Base-by-base conservation (phyloP, 2,113 vertebrate species). In the Austrofundulus limnaeus region DNA sequence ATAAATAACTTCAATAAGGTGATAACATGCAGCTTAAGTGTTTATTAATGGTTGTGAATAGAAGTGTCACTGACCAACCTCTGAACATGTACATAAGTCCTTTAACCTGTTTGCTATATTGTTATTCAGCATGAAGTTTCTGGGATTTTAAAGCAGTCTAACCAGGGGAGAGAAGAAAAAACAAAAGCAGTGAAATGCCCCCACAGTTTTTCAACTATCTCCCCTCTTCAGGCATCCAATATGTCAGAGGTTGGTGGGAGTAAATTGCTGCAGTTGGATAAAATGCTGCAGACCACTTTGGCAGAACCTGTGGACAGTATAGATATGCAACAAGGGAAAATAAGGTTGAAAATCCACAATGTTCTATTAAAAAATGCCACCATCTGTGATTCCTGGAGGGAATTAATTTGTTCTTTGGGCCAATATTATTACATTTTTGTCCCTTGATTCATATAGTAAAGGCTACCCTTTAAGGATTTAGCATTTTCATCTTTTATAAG, bases 401-500 rank as follows among this genome's bases (percentile, higher is more conserved):
- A 56, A 25, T 52, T 39, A 54, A 70, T 64, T 49, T 24, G 23
- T 54, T 58, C 45, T 70, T 55, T 67, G 23, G 67, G 17, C 52
- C 2, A 47, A 15, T 63, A 41, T 31, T 41, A 37, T 52, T 11
- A 23, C 19, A 8, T 39, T 70, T 20, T 28, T 47, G 2, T 0
- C 2, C 23, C 42, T 28, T 81, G 39, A 48, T 56, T 23, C 17
- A 7, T 41, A 37, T 14, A 31, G 25, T 34, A 66, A 54, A 49
- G 23, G n/a, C 53, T 79, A 11, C 41, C 53, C 46, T 72, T 83
- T 73, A 58, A 67, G 47, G 41, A 34, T 78, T 84, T 78, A 61
- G 43, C 67, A 71, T 78, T 80, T 78, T 77, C 10, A 68, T 84
- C 16, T 64, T 65, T 66, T 72, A 25, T 1, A 9, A 67, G 55